phyloP scores from a whole-genome alignment of 2,113 vertebrate genomes.

The Ophiodon elongatus region DNA sequence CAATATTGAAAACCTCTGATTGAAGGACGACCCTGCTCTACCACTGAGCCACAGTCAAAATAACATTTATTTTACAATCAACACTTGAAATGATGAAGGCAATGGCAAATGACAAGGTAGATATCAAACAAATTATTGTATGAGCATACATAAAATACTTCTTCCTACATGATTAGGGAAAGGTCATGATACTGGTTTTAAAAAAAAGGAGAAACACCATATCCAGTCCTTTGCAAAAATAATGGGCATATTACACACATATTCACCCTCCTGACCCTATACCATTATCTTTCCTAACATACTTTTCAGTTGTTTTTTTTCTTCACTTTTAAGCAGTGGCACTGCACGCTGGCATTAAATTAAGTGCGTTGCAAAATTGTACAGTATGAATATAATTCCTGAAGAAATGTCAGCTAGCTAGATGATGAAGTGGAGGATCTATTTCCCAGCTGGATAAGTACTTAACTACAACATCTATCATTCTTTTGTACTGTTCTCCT shows the following conservation, averaged over 20 bases:
- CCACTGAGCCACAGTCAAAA: too few species aligned
- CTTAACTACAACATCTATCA: constrained; percentile 13
- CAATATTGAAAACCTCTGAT: too few species aligned
- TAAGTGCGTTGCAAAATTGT: background rate
- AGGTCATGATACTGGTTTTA: background rate
- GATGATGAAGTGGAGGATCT: background rate
- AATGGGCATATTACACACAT: background rate
- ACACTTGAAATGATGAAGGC: too few species aligned
- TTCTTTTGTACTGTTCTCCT: background rate
- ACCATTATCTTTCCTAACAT: background rate
- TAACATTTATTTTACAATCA: too few species aligned
- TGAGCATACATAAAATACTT: background rate
- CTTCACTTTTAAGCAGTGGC: background rate
- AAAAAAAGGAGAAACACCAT: background rate
- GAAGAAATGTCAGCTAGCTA: background rate
- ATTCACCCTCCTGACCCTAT: background rate
- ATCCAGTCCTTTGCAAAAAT: background rate
- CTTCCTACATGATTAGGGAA: background rate
- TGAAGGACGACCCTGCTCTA: too few species aligned
- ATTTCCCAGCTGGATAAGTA: constrained; percentile 7
- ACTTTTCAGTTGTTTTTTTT: background rate
- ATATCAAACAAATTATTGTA: background rate
- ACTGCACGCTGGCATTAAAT: background rate
- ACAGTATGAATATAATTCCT: background rate
- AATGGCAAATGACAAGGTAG: too few species aligned